Base-by-base conservation (phyloP, 64 coral and sea anemone genomes). In the Stichodactyla helianthus region DNA sequence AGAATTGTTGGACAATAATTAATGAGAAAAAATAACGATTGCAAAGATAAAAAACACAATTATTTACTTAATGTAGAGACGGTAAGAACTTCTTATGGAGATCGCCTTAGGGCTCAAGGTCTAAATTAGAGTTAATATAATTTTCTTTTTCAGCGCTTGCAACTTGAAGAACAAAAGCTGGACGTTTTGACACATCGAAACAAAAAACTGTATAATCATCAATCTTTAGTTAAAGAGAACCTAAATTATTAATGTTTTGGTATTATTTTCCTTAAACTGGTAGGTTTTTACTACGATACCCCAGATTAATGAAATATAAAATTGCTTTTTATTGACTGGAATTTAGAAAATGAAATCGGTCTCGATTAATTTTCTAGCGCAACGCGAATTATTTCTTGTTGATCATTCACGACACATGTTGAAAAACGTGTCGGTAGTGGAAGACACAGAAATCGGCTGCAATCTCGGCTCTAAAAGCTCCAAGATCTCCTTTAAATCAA, bases 51-150 rank as follows among this genome's bases (percentile, higher is more conserved):
- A 74, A 74, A 74, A 74, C 23, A 74, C 12, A 31, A 23, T 23
- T 74, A 74, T 74, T 31, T n/a, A 74, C 22, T 74, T 74, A 74
- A 74, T 74, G 68, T 74, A 27, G 22, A 27, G 68, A 74, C 27
- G 12, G 68, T 4, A 28, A 27, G 11, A 28, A 31, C 23, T 1
- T 70, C 6, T n/a, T 22, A 12, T 31, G 0, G 9, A 31, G 27
- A 74, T 74, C 10, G 22, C 68, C 68, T 74, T 10, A 74, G 68
- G 68, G 68, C 5, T 31, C 22, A 74, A 2, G 35, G 35, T 44
- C 35, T 44, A 31, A 74, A 74, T 65, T 13, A n/a, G 14, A 5
- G 62, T 5, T 17, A 9, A 74, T 13, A 28, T 74, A 0, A 26
- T 23, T 10, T 10, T 7, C 5, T 74, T 74, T 3, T 5, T 74